Evolutionary conservation across 2,888 invertebrate species (phyloP), one percentile per base, ranked within the genome.

Genomic region (Dusona sp.): DNA sequence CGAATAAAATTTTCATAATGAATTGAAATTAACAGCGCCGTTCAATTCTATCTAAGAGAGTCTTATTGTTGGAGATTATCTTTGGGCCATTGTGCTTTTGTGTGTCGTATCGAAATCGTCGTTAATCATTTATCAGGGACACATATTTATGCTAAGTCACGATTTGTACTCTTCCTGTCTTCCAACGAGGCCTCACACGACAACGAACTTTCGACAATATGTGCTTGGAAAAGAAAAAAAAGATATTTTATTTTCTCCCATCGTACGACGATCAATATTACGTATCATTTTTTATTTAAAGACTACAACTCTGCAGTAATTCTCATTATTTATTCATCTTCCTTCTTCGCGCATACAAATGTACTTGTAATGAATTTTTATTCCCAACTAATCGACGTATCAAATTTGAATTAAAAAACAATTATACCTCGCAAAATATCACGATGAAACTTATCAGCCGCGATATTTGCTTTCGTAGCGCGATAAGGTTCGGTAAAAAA

Each of bases 141-240:
- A 33, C 68, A 16, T 57, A 68, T 42, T 48, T 29, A 45, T 45
- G 70, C 70, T 29, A 45, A 70, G 79, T 79, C 79, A 79, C 79
- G 79, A 72, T 61, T 79, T 19, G 6, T 45, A 33, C 33, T 61
- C 70, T 61, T 79, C 70, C 61, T 70, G 70, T 33, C 70, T 70
- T 33, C 29, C 33, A 6, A 61, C 29, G 38, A 57, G 45, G 33
- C 33, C 36, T 51, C 78, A 22, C 68, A 42, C 42, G 70, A 61
- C 70, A 16, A 61, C 45, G 64, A 48, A 64, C 61, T 77, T 77
- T 64, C 64, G 33, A 77, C 45, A 22, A 36, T 33, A 9, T 13
- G 33, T 75, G 25, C 33, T 45, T 38, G 11, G 2, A n/a, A n/a
- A n/a, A 19, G 48, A n/a, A 57, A 25, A 19, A 64, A 57, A 13